Evolutionary conservation across 2,797 vertebrate species (phyloP), one percentile per base, ranked within the genome.

Genomic region (Anabas testudineus): DNA sequence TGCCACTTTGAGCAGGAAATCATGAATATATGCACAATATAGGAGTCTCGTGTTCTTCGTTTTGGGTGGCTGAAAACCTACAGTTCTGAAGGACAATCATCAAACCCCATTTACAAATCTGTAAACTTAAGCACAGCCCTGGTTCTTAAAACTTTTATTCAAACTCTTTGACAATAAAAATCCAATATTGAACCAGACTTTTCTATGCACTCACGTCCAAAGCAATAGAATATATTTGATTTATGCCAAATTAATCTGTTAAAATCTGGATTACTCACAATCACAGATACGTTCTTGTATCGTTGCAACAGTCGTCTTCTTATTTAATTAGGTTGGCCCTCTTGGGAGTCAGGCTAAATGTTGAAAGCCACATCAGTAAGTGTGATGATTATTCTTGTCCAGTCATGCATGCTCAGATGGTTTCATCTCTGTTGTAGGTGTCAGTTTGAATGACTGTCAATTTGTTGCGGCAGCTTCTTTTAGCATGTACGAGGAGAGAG

Each of bases 361-460:
- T 80, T 85, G 60, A 24, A 30, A 65, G 72, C 41, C 51, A 59
- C 71, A 78, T 70, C 70, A 72, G 58, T 74, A 68, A 78, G 62
- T 66, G 65, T 61, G 56, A 83, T 86, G 80, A 88, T 87, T 87
- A 78, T 87, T 81, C 83, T 74, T 49, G 74, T 79, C 76, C 79
- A 70, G 76, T 80, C 82, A 76, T 49, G 78, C 81, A 54, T 81
- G 72, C 59, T 76, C 58, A 26, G 65, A 83, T 55, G 67, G 72
- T 68, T 82, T 87, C 72, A 73, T 87, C 81, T 77, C 76, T 83
- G 78, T 76, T 85, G 71, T 74, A 78, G 59, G 67, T 78, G 87
- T 84, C 89, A 74, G 28, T 78, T 78, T 84, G 49, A 83, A 82
- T 90, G 72, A 85, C 28, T 69, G 76, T 88, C 85, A 81, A 9